phyloP scores from a whole-genome alignment of 2,888 invertebrate genomes.

The Imbricaverruca yamaguchii region DNA sequence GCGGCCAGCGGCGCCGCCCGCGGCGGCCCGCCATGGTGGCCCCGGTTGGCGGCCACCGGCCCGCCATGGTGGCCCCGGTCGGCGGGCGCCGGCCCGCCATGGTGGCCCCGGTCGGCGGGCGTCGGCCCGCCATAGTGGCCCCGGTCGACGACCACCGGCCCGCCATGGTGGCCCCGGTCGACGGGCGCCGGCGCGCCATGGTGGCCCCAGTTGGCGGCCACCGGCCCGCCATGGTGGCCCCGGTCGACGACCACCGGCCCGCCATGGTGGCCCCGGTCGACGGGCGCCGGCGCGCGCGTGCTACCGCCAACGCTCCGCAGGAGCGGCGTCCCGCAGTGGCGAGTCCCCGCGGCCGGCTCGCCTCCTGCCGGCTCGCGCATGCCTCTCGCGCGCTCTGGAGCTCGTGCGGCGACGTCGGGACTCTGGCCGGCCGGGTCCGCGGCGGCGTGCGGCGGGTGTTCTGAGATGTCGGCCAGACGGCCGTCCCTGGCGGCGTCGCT shows the following conservation, averaged over 20 bases:
- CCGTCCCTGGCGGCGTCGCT: neutral
- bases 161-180: too few species aligned
- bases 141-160: too few species aligned
- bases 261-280: too few species aligned
- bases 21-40: neutral
- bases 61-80: too few species aligned
- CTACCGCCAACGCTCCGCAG: neutral
- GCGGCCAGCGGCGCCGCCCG: neutral
- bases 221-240: too few species aligned
- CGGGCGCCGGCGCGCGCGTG: neutral
- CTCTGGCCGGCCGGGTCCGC: neutral
- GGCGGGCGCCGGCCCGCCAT: too few species aligned
- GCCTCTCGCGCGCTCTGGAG: neutral
- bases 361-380: too few species aligned
- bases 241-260: too few species aligned
- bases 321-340: neutral
- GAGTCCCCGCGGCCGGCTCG: neutral
- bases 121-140: neutral
- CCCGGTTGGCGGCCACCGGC: too few species aligned
- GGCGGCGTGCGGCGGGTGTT: neutral
- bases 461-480: neutral
- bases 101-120: neutral
- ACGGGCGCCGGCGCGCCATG: neutral
- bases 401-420: neutral
- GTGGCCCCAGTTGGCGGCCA: too few species aligned